phyloP scores from a whole-genome alignment of 2,888 invertebrate species.

The Catocala nupta region DNA sequence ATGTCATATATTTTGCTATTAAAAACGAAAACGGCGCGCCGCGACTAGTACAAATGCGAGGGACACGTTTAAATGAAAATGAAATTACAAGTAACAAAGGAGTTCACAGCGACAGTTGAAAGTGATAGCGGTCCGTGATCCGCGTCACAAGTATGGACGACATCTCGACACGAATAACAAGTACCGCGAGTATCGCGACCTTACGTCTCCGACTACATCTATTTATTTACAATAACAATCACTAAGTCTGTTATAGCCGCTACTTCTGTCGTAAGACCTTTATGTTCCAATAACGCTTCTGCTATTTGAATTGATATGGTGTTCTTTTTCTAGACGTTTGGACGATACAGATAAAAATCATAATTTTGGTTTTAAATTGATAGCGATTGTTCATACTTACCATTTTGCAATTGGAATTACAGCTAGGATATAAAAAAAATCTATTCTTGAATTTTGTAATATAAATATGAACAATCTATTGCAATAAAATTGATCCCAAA shows the following conservation, averaged over 20 bases:
- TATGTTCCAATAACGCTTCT: slow-evolving; percentile 20
- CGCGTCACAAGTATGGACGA: slow-evolving; percentile 62
- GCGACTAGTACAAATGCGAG: slow-evolving; percentile 40
- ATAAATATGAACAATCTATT: too few relatives aligned
- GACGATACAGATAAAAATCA: neutral
- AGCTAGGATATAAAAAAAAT: too few relatives aligned
- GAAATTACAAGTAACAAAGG: slow-evolving; percentile 71
- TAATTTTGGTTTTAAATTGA: too few relatives aligned
- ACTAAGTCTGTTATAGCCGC: slow-evolving; percentile 15
- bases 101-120: slow-evolving; percentile 71
- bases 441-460: too few relatives aligned
- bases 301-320: slow-evolving; percentile 28
- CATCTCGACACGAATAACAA: slow-evolving; percentile 69
- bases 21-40: slow-evolving; percentile 20
- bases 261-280: slow-evolving; percentile 11
- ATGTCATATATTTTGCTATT: neutral
- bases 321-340: slow-evolving; percentile 36
- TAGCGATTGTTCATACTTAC: too few relatives aligned
- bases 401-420: too few relatives aligned
- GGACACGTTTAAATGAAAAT: slow-evolving; percentile 71
- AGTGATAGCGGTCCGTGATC: slow-evolving; percentile 79
- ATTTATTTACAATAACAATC: slow-evolving; percentile 41
- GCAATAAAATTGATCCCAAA: too few relatives aligned
- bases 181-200: slow-evolving; percentile 41
- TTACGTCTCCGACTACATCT: slow-evolving; percentile 26